A percentile compares a stretch with the other conserved stretches of the same genome.
Conservation (phyloP, 2,888 invertebrate genomes). For the Craniophora ligustri region DNA sequence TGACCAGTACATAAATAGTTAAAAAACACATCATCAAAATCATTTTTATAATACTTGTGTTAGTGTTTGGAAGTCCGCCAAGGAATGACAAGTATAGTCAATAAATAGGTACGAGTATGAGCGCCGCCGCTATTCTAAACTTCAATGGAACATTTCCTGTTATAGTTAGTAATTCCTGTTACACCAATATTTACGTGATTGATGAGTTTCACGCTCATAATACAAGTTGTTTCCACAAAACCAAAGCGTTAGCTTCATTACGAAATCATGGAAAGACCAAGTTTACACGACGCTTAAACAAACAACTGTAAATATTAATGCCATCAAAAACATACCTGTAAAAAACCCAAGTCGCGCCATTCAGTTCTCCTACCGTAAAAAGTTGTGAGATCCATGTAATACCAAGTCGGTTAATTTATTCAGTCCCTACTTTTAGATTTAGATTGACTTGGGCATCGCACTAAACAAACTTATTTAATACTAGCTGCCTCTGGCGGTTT, state of each 20-base stretch:
- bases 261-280: constrained; percentile 23
- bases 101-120: constrained; percentile 60
- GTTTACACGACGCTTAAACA: constrained; percentile 16
- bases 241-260: constrained; percentile 14
- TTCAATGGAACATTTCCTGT: constrained; percentile 59
- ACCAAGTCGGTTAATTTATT: too few species aligned
- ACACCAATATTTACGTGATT: constrained; percentile 52
- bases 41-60: constrained; percentile 49
- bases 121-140: constrained; percentile 56
- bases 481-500: too few species aligned
- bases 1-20: constrained; percentile 26
- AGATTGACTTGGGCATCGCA: too few species aligned
- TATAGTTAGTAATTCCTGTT: constrained; percentile 55
- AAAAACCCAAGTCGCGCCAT: too few species aligned
- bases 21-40: constrained; percentile 46
- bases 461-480: too few species aligned
- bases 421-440: too few species aligned
- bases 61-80: constrained; percentile 60
- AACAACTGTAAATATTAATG: constrained; percentile 12
- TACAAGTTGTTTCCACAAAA: constrained; percentile 30
- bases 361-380: too few species aligned
- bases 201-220: constrained; percentile 47
- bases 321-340: too few species aligned
- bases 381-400: too few species aligned
- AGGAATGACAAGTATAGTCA: constrained; percentile 56